Conservation (phyloP, 2,113 vertebrate genomes). For the Osmerus eperlanus region DNA sequence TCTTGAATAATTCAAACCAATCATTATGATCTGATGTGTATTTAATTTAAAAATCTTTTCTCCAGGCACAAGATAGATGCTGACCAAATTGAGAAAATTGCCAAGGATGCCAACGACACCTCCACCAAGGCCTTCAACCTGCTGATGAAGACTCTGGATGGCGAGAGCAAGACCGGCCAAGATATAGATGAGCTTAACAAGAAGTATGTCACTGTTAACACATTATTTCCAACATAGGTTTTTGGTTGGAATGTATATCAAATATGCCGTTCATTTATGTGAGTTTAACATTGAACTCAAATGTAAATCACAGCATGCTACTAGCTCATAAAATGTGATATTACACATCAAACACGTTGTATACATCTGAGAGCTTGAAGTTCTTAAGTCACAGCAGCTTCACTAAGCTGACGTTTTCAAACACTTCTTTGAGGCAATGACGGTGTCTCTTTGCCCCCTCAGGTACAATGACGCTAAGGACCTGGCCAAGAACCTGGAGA, state of each 20-base stretch:
- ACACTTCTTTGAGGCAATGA: too few relatives aligned
- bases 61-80: constrained; percentile 91
- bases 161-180: constrained; percentile 81
- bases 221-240: too few relatives aligned
- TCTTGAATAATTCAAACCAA: too few relatives aligned
- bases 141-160: constrained; percentile 82
- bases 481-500: constrained; percentile 88
- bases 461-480: constrained; percentile 92
- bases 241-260: background rate
- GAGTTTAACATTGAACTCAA: too few relatives aligned
- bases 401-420: too few relatives aligned
- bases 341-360: too few relatives aligned
- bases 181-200: constrained; percentile 90
- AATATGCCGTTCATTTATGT: too few relatives aligned
- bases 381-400: too few relatives aligned
- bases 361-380: too few relatives aligned
- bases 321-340: too few relatives aligned
- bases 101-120: constrained; percentile 90
- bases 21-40: too few relatives aligned
- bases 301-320: too few relatives aligned
- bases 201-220: constrained; percentile 75
- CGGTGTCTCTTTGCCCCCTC: constrained; percentile 1
- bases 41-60: background rate
- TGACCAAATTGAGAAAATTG: constrained; percentile 88
- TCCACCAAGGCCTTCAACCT: constrained; percentile 87